Conservation (phyloP, 2,888 invertebrate species). For the Tetrapedia diversipes region DNA sequence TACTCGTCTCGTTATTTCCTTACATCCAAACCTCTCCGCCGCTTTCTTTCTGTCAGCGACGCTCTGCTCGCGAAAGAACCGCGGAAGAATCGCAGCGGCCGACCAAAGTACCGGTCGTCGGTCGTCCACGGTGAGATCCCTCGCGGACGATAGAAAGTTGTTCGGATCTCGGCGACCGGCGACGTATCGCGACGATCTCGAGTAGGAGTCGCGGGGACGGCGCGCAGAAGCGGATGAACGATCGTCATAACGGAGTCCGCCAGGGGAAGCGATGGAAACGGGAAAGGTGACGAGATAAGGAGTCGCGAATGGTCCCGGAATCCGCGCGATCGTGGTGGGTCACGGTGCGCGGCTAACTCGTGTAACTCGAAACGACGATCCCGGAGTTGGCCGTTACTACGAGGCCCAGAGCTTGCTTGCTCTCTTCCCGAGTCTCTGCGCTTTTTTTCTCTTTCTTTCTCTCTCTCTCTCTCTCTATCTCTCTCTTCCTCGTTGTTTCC, state of each 20-base stretch:
- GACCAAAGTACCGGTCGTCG: slow-evolving; percentile 2
- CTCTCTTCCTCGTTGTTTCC: background rate
- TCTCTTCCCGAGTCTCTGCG: no score
- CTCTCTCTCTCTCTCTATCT: background rate
- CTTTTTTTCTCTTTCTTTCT: background rate
- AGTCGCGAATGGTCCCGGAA: slow-evolving; percentile 60
- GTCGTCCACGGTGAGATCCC: slow-evolving; percentile 7
- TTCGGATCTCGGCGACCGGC: slow-evolving; percentile 26
- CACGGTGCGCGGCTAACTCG: slow-evolving; percentile 69
- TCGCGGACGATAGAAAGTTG: slow-evolving; percentile 29
- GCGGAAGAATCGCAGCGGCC: background rate
- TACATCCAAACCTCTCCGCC: no score
- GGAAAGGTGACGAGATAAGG: slow-evolving; percentile 69
- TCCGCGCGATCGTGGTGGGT: slow-evolving; percentile 56
- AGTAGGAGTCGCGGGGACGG: slow-evolving; percentile 23
- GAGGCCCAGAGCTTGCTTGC: no score
- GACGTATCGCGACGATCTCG: slow-evolving; percentile 51
- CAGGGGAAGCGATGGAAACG: slow-evolving; percentile 54
- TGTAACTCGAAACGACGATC: slow-evolving; percentile 78
- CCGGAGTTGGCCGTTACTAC: slow-evolving; percentile 60
- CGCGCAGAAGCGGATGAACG: slow-evolving; percentile 59
- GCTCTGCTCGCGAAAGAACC: background rate
- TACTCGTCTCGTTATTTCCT: no score
- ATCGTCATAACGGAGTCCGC: slow-evolving; percentile 64
- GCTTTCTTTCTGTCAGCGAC: background rate